Evolutionary conservation across 2,888 invertebrate genomes (phyloP).

Genomic region (Nemotelus pantherinus): DNA sequence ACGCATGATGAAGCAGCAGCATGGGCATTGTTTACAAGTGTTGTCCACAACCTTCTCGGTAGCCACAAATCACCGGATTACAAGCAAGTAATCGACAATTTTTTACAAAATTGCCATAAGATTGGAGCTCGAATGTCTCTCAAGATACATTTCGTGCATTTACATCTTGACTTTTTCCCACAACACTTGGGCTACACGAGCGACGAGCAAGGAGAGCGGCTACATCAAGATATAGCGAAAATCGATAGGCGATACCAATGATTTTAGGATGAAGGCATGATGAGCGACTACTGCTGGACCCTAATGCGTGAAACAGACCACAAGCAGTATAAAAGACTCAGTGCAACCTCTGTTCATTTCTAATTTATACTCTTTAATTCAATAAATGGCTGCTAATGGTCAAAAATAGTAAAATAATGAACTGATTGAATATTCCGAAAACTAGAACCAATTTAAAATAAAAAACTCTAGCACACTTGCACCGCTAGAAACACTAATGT

Average conservation of each 20-base stretch:
- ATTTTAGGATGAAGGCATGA: background rate
- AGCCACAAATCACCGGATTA: conserved; percentile 20
- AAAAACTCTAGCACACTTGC: too few relatives aligned
- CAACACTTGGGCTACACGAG: background rate
- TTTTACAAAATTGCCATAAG: background rate
- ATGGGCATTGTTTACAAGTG: conserved; percentile 10
- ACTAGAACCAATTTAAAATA: background rate
- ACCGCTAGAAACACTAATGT: too few relatives aligned
- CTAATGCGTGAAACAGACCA: conserved; percentile 7
- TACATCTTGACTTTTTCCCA: background rate
- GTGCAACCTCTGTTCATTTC: conserved; percentile 18
- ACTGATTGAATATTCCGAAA: background rate
- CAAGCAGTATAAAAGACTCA: conserved; percentile 28
- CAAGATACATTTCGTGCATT: conserved; percentile 1
- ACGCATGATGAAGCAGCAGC: conserved; percentile 3
- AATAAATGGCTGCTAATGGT: background rate
- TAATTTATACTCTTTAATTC: background rate
- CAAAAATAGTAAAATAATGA: background rate
- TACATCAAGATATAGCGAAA: background rate
- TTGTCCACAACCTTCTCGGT: conserved; percentile 19
- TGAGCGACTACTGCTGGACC: conserved; percentile 14
- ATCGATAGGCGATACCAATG: background rate
- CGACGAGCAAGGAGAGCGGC: background rate
- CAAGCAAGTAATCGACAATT: conserved; percentile 6
- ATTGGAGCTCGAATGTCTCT: background rate